Evolutionary conservation across 2,113 vertebrate genomes (phyloP).

Genomic region (Glareola pratincola): DNA sequence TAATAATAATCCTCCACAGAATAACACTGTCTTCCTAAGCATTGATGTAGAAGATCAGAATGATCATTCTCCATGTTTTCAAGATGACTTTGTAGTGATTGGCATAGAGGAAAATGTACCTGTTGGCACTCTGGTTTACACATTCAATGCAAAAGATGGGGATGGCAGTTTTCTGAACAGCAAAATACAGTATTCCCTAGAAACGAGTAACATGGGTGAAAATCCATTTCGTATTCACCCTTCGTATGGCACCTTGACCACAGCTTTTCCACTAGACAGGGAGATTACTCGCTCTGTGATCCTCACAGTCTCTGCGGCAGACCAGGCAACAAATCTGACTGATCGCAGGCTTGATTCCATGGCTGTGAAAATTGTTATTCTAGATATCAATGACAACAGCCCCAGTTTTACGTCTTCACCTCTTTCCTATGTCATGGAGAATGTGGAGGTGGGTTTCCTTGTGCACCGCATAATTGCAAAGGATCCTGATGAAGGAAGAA

Average conservation of each 20-base stretch:
- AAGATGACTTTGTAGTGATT: conserved; percentile 79
- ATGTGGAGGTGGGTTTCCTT: conserved; percentile 77
- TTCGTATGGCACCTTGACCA: conserved; percentile 77
- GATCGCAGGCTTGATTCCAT: conserved; percentile 72
- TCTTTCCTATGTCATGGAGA: conserved; percentile 74
- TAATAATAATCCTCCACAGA: conserved; percentile 14
- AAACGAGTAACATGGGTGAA: conserved; percentile 4
- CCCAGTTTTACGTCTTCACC: conserved; percentile 79
- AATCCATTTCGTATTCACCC: conserved; percentile 85
- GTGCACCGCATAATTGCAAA: conserved; percentile 80
- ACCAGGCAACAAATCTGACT: conserved; percentile 75
- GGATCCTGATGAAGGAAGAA: conserved; percentile 85
- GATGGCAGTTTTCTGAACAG: conserved; percentile 86
- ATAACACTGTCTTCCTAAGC: conserved; percentile 72
- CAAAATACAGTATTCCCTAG: conserved; percentile 80
- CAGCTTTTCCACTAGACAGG: conserved; percentile 77
- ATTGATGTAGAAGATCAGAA: conserved; percentile 87
- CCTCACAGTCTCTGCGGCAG: conserved; percentile 81
- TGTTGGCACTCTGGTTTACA: conserved; percentile 77
- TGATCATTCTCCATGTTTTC: conserved; percentile 85
- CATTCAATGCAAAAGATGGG: conserved; percentile 85
- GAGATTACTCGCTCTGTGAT: conserved; percentile 71
- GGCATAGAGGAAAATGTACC: conserved; percentile 81
- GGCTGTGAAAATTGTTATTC: conserved; percentile 80
- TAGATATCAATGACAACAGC: conserved; percentile 89